These are phyloP conservation scores for Lagenorhynchus albirostris DNA, from an alignment of 2,113 vertebrate species.

Conservation along the genomic window DNA sequence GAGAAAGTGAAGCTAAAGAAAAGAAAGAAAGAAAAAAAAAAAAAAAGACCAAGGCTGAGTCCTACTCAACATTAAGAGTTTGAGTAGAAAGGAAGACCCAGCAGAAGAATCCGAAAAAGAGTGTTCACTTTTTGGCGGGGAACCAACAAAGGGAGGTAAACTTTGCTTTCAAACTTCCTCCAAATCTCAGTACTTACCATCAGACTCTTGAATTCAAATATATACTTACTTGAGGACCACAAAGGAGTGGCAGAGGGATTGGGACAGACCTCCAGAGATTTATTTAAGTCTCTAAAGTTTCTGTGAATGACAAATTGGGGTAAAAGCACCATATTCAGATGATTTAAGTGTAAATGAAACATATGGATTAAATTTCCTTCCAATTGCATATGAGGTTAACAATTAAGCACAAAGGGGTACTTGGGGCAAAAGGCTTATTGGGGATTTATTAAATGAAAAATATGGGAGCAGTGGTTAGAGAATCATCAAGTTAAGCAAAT, in stretches of 20 bases:
- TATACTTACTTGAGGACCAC: background rate
- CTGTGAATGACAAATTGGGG: slow-evolving; percentile 64
- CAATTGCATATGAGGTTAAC: slow-evolving; percentile 19
- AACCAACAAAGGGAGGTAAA: background rate
- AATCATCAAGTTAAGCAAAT: background rate
- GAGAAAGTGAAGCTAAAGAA: background rate
- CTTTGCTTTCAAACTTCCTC: background rate
- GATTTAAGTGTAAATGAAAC: slow-evolving; percentile 65
- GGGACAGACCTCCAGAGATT: background rate
- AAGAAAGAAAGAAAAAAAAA: background rate
- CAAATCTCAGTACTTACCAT: background rate
- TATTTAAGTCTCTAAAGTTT: slow-evolving; percentile 44
- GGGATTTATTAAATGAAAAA: slow-evolving; percentile 25
- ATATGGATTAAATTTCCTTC: slow-evolving; percentile 53
- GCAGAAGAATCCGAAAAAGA: background rate
- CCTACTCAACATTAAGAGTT: background rate
- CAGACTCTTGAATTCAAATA: slow-evolving; percentile 4
- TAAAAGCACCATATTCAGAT: slow-evolving; percentile 57
- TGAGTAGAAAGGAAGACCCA: background rate
- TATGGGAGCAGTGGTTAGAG: background rate
- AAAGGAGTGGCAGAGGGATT: background rate
- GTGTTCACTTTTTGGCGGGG: background rate
- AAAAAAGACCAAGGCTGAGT: too few species aligned
- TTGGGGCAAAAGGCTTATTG: background rate
- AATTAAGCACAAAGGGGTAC: slow-evolving; percentile 53